These are phyloP conservation scores for Colistium nudipinnis DNA, from an alignment of 2,113 vertebrate species.

Conservation along the genomic window DNA sequence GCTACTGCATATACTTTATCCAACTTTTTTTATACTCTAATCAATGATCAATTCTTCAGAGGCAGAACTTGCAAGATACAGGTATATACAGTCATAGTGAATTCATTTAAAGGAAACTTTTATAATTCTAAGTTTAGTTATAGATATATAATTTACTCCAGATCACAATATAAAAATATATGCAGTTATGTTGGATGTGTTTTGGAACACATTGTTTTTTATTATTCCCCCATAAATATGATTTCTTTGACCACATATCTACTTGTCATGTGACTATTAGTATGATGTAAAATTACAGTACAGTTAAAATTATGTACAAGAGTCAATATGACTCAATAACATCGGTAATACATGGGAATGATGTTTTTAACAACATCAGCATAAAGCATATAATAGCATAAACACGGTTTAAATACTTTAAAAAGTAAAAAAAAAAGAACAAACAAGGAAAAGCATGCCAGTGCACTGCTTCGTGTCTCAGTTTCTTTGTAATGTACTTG, in stretches of 20 bases:
- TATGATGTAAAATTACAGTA: slow-evolving; percentile 63
- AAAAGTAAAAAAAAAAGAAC: slow-evolving; percentile 68
- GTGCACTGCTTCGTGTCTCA: slow-evolving; percentile 22
- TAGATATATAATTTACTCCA: too few species aligned
- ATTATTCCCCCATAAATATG: slow-evolving; percentile 71
- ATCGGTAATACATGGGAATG: slow-evolving; percentile 44
- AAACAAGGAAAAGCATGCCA: slow-evolving; percentile 32
- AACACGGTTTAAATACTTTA: slow-evolving; percentile 77
- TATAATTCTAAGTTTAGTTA: too few species aligned
- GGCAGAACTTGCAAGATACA: too few species aligned
- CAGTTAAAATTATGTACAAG: slow-evolving; percentile 49
- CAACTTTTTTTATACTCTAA: too few species aligned
- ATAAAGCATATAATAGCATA: slow-evolving; percentile 41
- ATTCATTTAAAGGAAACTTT: too few species aligned
- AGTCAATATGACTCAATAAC: slow-evolving; percentile 86
- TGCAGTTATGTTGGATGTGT: neutral
- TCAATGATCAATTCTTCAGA: too few species aligned
- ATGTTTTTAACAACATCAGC: slow-evolving; percentile 29
- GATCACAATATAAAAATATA: slow-evolving; percentile 13
- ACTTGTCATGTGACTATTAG: slow-evolving; percentile 30
- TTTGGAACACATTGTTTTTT: slow-evolving; percentile 44
- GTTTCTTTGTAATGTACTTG: slow-evolving; percentile 4
- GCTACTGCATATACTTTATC: too few species aligned
- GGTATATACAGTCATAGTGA: too few species aligned
- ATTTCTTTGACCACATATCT: slow-evolving; percentile 24